Evolutionary conservation across 2,113 vertebrate species (phyloP), one percentile per base, ranked within the genome.

Genomic region (Synchiropus splendidus): DNA sequence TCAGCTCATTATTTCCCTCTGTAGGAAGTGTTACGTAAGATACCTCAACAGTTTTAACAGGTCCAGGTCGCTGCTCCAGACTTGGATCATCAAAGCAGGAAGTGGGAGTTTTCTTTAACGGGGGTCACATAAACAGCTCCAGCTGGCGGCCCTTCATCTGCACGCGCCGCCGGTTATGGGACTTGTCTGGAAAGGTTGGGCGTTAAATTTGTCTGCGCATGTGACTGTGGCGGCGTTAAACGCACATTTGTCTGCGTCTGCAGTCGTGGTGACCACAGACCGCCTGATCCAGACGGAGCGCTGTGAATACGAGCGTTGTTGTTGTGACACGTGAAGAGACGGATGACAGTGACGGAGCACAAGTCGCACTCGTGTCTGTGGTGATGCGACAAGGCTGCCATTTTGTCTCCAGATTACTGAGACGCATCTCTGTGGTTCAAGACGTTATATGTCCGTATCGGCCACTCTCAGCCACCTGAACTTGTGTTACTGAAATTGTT

Each of bases 131-230:
- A 74, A 80, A 74, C 69, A 58, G 49, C 57, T 36, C 10, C 57
- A 47, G 59, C 65, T 71, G 64, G 47, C 31, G 10, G 15, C 56
- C 58, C 39, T 38, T 46, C 30, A 48, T 56, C 58, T 48, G 50
- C 37, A 31, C n/a, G 33, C 35, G 57, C 54, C 54, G 54, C 53
- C 51, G 52, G 67, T 61, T 45, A 43, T 13, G 68, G 67, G 64
- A 66, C 54, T 32, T 18, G 61, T 61, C 69, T 75, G 70, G 58
- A 68, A 67, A 31, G 41, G 41, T 55, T 54, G 60, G 61, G 66
- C 58, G 73, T 77, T 56, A 72, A 70, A 51, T 58, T 14, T 55
- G 79, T 77, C 74, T 64, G 70, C 57, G 34, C 16, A n/a, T 34
- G 11, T 53, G 63, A 43, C 43, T 12, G 51, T 10, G 40, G 53